These are phyloP conservation scores for Ctenicera cuprea DNA, from an alignment of 2,888 invertebrate genomes.

Conservation along the genomic window DNA sequence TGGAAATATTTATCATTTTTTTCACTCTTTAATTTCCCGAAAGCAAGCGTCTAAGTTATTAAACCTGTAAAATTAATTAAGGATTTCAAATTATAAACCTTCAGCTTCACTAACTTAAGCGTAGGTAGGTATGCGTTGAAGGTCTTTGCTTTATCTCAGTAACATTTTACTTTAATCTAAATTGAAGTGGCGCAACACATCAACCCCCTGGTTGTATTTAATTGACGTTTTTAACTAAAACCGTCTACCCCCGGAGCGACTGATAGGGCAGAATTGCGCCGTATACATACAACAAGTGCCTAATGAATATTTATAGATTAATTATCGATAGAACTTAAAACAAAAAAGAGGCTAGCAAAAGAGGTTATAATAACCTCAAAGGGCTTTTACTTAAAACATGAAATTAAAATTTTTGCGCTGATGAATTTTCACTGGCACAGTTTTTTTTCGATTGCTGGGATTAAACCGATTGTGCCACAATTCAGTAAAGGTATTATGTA, in stretches of 20 bases:
- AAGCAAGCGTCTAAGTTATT: too few relatives aligned
- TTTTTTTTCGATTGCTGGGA: too few relatives aligned
- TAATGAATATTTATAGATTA: constrained; percentile 23
- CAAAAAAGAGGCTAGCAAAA: background rate
- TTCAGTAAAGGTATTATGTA: too few relatives aligned
- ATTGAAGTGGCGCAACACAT: constrained; percentile 22
- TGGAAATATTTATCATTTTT: too few relatives aligned
- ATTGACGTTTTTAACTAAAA: constrained; percentile 26
- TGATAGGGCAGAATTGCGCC: constrained; percentile 11
- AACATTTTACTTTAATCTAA: constrained; percentile 20
- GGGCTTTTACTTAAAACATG: background rate
- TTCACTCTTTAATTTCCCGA: too few relatives aligned
- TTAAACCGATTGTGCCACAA: too few relatives aligned
- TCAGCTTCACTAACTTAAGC: background rate
- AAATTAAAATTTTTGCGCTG: too few relatives aligned
- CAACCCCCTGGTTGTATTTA: constrained; percentile 16
- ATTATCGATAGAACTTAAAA: constrained; percentile 7
- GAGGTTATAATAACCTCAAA: background rate
- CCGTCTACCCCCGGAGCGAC: constrained; percentile 12
- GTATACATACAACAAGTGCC: constrained; percentile 13
- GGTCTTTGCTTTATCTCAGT: background rate
- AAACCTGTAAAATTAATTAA: too few relatives aligned
- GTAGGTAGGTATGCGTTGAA: constrained; percentile 3
- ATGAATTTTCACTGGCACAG: too few relatives aligned
- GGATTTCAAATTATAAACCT: too few relatives aligned